Percentiles rank a stretch among this genome's conserved stretches.
Evolutionary conservation across 2,797 vertebrate species (phyloP).

Genomic region (Echiichthys vipera): DNA sequence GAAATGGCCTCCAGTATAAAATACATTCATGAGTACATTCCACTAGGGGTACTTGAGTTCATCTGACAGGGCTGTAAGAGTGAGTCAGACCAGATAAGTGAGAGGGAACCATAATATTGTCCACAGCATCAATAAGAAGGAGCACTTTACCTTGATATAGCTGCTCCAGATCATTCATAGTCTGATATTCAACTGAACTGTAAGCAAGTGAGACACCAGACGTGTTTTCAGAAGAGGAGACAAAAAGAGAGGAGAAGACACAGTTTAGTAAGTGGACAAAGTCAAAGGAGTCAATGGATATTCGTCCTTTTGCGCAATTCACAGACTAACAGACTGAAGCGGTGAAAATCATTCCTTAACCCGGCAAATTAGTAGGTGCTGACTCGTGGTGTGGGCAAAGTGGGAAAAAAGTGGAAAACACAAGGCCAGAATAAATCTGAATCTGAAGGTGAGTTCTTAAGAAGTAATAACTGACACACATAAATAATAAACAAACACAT

Average conservation of each 20-base stretch:
- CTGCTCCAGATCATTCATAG: neutral
- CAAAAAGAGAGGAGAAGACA: neutral
- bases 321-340: neutral
- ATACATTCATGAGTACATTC: too few species aligned
- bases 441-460: neutral
- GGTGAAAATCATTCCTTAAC: slow-evolving; percentile 6
- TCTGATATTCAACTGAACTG: neutral
- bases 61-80: neutral
- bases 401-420: slow-evolving; percentile 1
- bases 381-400: slow-evolving; percentile 37
- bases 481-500: neutral
- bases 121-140: neutral
- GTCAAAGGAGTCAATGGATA: neutral
- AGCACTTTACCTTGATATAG: neutral
- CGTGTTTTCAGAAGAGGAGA: neutral
- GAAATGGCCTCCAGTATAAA: too few species aligned
- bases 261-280: neutral
- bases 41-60: too few species aligned
- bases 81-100: neutral
- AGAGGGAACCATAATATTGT: neutral
- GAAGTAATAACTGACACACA: neutral
- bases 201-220: neutral
- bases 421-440: neutral
- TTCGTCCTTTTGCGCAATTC: neutral
- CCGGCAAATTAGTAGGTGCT: slow-evolving; percentile 24